These are phyloP conservation scores for Ifrita kowaldi DNA, from an alignment of 2,113 vertebrate genomes.

Conservation along the genomic window DNA sequence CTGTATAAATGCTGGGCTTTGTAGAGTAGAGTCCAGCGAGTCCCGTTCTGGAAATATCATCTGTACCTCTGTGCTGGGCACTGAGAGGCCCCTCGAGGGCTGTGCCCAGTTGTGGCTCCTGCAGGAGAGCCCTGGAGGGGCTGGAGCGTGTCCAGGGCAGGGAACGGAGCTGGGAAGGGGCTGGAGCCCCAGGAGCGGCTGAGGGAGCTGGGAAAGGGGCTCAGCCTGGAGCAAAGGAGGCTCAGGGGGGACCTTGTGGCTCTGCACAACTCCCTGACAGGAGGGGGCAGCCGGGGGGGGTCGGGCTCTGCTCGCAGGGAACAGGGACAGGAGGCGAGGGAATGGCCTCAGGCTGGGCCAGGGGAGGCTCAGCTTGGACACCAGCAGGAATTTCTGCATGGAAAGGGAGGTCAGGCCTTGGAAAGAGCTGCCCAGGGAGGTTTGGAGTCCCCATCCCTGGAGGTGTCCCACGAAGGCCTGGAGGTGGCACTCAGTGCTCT, in stretches of 20 bases:
- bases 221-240: neutral
- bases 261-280: neutral
- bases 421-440: neutral
- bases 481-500: neutral
- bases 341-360: neutral
- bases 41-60: neutral
- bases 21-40: neutral
- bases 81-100: neutral
- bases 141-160: neutral
- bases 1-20: neutral
- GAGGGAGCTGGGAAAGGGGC: neutral
- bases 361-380: neutral
- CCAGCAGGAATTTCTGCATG: neutral
- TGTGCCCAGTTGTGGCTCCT: neutral
- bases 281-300: neutral
- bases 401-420: neutral
- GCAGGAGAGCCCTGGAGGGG: neutral
- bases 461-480: neutral
- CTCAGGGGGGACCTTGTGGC: neutral
- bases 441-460: neutral
- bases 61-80: neutral
- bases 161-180: neutral
- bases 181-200: neutral
- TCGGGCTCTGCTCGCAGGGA: neutral
- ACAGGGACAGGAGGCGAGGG: neutral